Percentiles rank a stretch among this genome's conserved stretches.
Conservation (phyloP, 2,113 vertebrate species). For the Platanista minor region DNA sequence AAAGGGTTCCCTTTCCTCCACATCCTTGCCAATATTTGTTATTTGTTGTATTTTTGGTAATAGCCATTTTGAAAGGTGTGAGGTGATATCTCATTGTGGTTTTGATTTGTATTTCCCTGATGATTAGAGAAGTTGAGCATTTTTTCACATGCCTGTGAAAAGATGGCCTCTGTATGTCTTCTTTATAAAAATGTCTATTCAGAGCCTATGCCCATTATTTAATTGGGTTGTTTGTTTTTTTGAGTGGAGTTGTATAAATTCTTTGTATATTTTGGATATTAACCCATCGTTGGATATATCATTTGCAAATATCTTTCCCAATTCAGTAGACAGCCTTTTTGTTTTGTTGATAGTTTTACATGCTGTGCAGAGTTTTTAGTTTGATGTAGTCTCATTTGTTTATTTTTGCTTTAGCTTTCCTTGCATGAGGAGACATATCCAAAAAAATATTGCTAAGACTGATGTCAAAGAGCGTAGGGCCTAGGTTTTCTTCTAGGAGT, state of each 20-base stretch:
- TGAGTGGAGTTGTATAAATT: neutral
- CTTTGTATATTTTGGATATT: neutral
- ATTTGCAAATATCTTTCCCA: neutral
- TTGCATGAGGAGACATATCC: neutral
- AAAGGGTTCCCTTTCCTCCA: neutral
- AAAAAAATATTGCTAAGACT: neutral
- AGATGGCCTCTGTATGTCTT: neutral
- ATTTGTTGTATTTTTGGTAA: neutral
- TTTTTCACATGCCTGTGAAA: neutral
- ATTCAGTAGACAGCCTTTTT: neutral
- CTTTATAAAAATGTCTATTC: neutral
- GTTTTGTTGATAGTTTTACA: neutral
- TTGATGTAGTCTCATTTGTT: neutral
- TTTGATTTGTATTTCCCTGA: neutral
- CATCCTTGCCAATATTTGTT: neutral
- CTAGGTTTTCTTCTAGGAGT: neutral
- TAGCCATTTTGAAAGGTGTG: neutral
- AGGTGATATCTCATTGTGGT: neutral
- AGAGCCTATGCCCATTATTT: neutral
- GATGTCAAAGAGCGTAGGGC: neutral
- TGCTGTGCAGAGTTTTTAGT: neutral
- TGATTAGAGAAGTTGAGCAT: neutral
- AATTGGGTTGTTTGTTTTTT: neutral
- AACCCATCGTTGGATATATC: neutral
- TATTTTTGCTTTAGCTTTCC: neutral